These are phyloP conservation scores for Delphinapterus leucas DNA, from an alignment of 2,113 vertebrate genomes.

Conservation along the genomic window DNA sequence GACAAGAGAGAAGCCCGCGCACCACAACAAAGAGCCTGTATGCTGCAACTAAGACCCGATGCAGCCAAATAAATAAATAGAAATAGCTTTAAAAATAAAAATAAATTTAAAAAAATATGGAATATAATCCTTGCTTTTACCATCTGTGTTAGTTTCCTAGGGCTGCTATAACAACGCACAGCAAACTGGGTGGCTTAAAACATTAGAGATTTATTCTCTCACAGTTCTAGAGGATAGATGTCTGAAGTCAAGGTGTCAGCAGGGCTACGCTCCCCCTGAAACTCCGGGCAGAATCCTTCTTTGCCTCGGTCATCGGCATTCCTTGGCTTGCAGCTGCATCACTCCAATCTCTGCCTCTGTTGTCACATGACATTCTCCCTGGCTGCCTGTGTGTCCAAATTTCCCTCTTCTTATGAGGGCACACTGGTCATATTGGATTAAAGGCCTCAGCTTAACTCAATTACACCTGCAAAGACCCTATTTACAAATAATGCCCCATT, in stretches of 20 bases:
- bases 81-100: too few species aligned
- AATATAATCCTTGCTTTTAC: not conserved
- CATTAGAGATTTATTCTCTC: not conserved
- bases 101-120: too few species aligned
- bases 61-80: too few species aligned
- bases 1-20: too few species aligned
- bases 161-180: not conserved
- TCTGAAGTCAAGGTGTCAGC: not conserved
- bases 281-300: not conserved
- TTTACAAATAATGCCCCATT: not conserved
- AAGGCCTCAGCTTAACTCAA: not conserved
- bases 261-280: not conserved
- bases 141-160: not conserved
- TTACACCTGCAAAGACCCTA: not conserved
- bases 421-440: not conserved
- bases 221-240: not conserved
- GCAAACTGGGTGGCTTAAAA: not conserved
- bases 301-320: not conserved
- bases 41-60: too few species aligned
- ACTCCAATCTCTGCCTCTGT: not conserved
- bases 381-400: not conserved
- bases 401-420: not conserved
- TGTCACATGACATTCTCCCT: not conserved
- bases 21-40: too few species aligned
- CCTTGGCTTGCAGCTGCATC: rapidly evolving